Percentiles rank a stretch among this genome's conserved stretches.
phyloP scores from a whole-genome alignment of 2,113 vertebrate genomes.

The Gallinago paraguaiae region DNA sequence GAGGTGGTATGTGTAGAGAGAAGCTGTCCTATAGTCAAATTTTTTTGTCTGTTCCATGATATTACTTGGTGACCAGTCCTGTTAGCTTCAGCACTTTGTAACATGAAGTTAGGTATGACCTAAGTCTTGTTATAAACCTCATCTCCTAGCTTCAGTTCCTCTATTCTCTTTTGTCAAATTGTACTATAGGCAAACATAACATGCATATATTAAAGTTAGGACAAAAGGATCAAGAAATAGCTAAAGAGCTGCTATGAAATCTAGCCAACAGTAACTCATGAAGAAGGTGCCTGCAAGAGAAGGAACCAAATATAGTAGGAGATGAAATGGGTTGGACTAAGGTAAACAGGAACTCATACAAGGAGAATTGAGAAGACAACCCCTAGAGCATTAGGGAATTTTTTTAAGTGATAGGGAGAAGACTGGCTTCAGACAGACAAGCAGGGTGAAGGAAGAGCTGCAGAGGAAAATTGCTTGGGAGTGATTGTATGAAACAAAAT shows the following conservation, averaged over 20 bases:
- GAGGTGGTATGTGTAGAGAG: not conserved
- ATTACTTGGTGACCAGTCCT: not conserved
- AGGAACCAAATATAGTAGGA: not conserved
- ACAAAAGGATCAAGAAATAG: not conserved
- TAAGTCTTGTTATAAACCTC: not conserved
- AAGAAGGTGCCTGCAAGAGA: not conserved
- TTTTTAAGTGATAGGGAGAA: not conserved
- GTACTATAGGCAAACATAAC: not conserved
- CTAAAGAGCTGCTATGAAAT: not conserved
- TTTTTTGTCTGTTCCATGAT: not conserved
- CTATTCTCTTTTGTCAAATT: not conserved
- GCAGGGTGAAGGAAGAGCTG: not conserved
- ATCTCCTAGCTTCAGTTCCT: not conserved
- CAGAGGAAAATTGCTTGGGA: not conserved
- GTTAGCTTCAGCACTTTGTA: not conserved
- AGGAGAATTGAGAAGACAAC: not conserved
- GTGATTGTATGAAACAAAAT: not conserved
- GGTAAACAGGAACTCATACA: not conserved
- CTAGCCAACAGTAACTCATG: not conserved
- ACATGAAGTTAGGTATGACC: not conserved
- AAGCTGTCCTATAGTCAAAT: not conserved
- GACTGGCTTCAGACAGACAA: not conserved
- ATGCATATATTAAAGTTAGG: not conserved
- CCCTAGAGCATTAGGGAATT: not conserved
- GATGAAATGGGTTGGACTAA: not conserved